Base-by-base conservation (phyloP, 2,797 vertebrate genomes). In the Amniataba percoides region DNA sequence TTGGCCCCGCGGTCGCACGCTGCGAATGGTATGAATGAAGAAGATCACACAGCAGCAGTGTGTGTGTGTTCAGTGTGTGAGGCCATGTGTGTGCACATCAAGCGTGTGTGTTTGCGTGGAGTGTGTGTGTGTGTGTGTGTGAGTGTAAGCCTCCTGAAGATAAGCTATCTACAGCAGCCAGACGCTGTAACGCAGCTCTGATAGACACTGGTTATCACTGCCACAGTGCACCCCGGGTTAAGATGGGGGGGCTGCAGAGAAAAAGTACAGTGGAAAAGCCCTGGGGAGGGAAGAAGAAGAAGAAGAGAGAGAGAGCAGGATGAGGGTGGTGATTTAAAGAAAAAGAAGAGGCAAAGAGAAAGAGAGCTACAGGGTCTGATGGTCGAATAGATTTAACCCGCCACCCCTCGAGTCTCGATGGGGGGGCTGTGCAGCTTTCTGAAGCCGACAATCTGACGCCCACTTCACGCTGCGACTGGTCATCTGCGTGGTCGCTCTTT, bases 151-250 rank as follows among this genome's bases (percentile, higher is more conserved):
- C 83, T 72, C 72, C 65, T 66, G 27, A 21, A 78, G 88, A 89
- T 87, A 87, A 86, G 80, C 52, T 87, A 89, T 87, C 87, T 76
- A 2, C 81, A 83, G 81, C 80, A 83, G 66, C 74, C 88, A 89
- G 80, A 84, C 86, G 63, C 79, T 73, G 75, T 64, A 83, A 72
- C 62, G 62, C 51, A 70, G 58, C 57, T 0, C 39, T 4, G n/a
- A 59, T 49, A 74, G 59, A 82, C 80, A 69, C 64, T 71, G 73
- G 59, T 81, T 87, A 87, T 81, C 75, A 70, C 51, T 72, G 74
- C 74, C 59, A 71, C 46, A 64, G 74, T 16, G 39, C 69, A 53
- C 55, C 61, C 34, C 2, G 68, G 65, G 43, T 31, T 15, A 51
- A n/a, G 5, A 18, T 31, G 27, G 27, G 55, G 46, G 45, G 34